Evolutionary conservation across 2,797 vertebrate genomes (phyloP).

Genomic region (Lateolabrax maculatus): DNA sequence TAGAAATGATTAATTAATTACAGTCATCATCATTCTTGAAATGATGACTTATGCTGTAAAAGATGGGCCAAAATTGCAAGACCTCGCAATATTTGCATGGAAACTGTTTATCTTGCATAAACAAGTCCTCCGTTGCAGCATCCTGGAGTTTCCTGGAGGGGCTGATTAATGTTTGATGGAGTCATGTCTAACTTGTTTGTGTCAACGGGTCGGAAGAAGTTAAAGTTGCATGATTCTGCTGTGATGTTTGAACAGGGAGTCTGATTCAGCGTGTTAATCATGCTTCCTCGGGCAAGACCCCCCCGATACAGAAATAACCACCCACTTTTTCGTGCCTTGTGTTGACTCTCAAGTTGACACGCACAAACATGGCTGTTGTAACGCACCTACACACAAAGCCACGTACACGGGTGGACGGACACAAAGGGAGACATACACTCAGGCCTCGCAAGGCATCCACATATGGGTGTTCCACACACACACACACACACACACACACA

Average conservation of each 20-base stretch:
- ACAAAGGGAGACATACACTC: not conserved
- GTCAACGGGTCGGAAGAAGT: conserved; percentile 66
- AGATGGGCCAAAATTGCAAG: conserved; percentile 2
- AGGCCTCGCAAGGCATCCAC: conserved; percentile 9
- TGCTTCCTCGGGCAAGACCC: conserved; percentile 47
- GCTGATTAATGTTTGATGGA: conserved; percentile 72
- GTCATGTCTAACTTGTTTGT: conserved; percentile 67
- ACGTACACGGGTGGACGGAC: conserved; percentile 14
- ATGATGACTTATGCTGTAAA: conserved; percentile 24
- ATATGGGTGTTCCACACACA: not conserved
- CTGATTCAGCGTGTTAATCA: conserved; percentile 73
- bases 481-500: not conserved
- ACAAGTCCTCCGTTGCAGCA: conserved; percentile 20
- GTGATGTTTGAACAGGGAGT: conserved; percentile 54
- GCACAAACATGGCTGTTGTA: conserved; percentile 12
- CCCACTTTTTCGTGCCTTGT: conserved; percentile 42
- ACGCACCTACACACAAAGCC: conserved; percentile 29
- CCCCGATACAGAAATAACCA: conserved; percentile 51
- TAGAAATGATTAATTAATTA: not conserved
- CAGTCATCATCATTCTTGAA: not conserved
- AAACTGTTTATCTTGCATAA: conserved; percentile 51
- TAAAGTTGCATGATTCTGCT: conserved; percentile 73
- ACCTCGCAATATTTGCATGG: conserved; percentile 24
- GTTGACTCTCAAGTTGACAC: conserved; percentile 46
- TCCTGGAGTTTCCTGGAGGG: conserved; percentile 59